These are phyloP conservation scores for Coregonus clupeaformis DNA, from an alignment of 2,113 vertebrate species.

Conservation along the genomic window DNA sequence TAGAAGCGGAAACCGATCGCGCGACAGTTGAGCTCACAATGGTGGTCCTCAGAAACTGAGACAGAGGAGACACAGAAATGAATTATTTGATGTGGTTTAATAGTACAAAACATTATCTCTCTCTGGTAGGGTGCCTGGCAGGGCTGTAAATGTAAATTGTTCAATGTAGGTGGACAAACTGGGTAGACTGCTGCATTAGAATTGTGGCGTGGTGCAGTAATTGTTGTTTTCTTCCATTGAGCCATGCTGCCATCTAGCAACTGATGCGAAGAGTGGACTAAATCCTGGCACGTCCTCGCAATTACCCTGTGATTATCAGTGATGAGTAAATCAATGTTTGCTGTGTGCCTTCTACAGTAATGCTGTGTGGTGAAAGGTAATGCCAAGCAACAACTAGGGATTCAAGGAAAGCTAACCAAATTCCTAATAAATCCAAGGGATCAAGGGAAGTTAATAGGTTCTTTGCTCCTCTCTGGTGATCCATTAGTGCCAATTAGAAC, in stretches of 20 bases:
- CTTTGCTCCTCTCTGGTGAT: neutral
- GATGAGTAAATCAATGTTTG: neutral
- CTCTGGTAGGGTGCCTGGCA: too few species aligned
- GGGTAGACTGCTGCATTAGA: neutral
- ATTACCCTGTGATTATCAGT: neutral
- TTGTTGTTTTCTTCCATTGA: neutral
- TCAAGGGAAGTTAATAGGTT: neutral
- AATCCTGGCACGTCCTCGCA: neutral
- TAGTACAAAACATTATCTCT: too few species aligned
- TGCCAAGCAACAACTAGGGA: neutral
- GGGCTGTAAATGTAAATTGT: too few species aligned
- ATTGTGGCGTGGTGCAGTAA: neutral
- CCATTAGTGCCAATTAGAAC: constrained; percentile 2
- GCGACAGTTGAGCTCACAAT: constrained; percentile 90
- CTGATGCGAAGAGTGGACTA: constrained; percentile 6
- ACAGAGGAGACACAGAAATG: neutral
- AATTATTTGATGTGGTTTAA: too few species aligned
- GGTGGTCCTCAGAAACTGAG: constrained; percentile 79
- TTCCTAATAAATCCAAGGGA: constrained; percentile 1
- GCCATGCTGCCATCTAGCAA: neutral
- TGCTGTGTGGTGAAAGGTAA: neutral
- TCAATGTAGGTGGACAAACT: neutral
- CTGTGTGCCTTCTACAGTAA: neutral
- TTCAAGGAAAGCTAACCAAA: neutral
- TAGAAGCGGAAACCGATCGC: constrained; percentile 93